phyloP scores from a whole-genome alignment of 1,140 invertebrate species.

The Telenomus remus region DNA sequence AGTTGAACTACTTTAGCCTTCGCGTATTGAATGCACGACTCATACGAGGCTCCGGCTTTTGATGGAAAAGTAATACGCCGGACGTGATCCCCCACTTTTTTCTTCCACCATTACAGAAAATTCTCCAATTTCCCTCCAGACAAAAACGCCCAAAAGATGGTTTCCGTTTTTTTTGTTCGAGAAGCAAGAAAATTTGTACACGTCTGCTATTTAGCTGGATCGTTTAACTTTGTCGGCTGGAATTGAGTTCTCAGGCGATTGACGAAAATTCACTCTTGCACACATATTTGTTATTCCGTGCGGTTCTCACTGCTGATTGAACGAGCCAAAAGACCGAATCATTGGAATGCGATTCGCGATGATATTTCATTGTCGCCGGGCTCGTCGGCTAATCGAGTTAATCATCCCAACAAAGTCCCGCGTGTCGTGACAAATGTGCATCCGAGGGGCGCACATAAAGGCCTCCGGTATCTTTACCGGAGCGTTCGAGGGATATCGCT shows the following conservation, averaged over 20 bases:
- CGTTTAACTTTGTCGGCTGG: too few relatives aligned
- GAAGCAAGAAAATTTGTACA: too few relatives aligned
- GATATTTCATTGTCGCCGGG: conserved; percentile 20
- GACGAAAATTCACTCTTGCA: too few relatives aligned
- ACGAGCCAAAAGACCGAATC: conserved; percentile 1
- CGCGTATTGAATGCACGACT: conserved; percentile 28
- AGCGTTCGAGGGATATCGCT: conserved; percentile 21
- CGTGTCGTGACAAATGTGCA: conserved; percentile 22
- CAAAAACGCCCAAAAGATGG: too few relatives aligned
- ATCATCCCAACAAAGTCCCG: conserved; percentile 37
- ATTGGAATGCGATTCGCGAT: conserved; percentile 6
- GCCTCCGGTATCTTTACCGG: conserved; percentile 20
- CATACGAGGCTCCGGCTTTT: conserved; percentile 20
- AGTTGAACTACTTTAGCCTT: conserved; percentile 25
- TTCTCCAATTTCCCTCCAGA: too few relatives aligned
- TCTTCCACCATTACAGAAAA: conserved; percentile 7
- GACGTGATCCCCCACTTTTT: conserved; percentile 6
- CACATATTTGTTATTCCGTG: too few relatives aligned
- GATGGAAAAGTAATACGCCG: conserved; percentile 20
- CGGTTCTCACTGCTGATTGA: too few relatives aligned
- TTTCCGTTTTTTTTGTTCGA: too few relatives aligned
- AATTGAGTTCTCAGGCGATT: too few relatives aligned
- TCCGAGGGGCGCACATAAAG: conserved; percentile 16
- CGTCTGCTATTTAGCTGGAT: too few relatives aligned
- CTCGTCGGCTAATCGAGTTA: conserved; percentile 39